These are phyloP conservation scores for Turdus rufiventris DNA, from an alignment of 2,113 vertebrate species.

Conservation along the genomic window DNA sequence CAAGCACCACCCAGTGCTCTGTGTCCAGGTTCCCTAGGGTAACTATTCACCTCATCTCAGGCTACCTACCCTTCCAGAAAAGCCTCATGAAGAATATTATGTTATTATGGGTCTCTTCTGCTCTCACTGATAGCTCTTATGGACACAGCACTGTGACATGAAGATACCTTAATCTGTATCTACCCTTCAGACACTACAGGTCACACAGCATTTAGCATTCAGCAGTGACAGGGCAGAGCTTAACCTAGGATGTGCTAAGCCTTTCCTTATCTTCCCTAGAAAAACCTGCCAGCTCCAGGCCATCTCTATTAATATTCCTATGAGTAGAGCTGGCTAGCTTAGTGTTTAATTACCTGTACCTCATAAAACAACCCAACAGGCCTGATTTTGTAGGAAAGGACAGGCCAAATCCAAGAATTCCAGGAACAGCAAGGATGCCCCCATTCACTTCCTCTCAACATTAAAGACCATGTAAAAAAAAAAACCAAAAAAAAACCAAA, in stretches of 20 bases:
- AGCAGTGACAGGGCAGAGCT: neutral
- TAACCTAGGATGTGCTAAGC: neutral
- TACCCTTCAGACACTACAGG: neutral
- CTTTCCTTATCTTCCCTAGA: neutral
- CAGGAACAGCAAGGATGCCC: neutral
- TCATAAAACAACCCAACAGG: neutral
- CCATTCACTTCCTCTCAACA: neutral
- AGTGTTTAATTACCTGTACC: neutral
- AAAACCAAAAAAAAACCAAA: no score
- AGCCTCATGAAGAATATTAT: neutral
- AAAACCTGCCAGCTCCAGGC: neutral
- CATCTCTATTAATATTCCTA: neutral
- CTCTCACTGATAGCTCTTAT: neutral
- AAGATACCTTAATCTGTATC: neutral
- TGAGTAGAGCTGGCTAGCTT: neutral
- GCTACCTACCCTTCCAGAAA: neutral
- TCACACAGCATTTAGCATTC: neutral
- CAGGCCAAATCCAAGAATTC: neutral
- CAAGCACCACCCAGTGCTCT: accelerated
- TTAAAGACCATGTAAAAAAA: neutral
- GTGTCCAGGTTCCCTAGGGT: neutral
- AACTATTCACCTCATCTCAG: neutral
- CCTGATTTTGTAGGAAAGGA: neutral
- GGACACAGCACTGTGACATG: neutral
- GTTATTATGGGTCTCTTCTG: neutral